Conservation (phyloP, 2,888 invertebrate genomes). For the Nephrotoma guestfalica region DNA sequence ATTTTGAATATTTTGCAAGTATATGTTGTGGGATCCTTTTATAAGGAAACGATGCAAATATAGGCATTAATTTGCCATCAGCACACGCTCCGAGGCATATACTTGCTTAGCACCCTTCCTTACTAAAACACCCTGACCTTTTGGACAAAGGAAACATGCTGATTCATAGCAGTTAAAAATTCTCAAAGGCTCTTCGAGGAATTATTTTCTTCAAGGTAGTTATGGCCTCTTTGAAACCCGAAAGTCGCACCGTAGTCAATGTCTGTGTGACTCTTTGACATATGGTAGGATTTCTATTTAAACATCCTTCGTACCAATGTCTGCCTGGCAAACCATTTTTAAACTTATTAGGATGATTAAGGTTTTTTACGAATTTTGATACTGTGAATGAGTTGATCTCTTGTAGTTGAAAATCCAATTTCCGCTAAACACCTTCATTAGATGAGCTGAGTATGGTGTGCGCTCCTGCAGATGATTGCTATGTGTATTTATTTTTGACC, state of each 20-base stretch:
- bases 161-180: neutral
- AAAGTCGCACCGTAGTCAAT: neutral
- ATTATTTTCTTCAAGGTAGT: neutral
- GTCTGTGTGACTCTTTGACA: neutral
- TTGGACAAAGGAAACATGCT: too few relatives aligned
- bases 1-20: too few relatives aligned
- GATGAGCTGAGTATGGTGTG: too few relatives aligned
- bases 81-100: too few relatives aligned
- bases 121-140: neutral
- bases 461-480: neutral
- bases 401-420: neutral
- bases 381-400: neutral
- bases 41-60: neutral
- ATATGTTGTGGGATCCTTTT: neutral
- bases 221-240: neutral
- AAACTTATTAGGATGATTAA: neutral
- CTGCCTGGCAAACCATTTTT: neutral
- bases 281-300: neutral
- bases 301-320: too few relatives aligned
- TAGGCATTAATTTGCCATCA: too few relatives aligned
- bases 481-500: neutral
- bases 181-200: too few relatives aligned
- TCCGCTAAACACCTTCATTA: neutral
- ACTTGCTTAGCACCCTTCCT: too few relatives aligned
- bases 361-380: neutral